A percentile compares a stretch with the other conserved stretches of the same genome.
Evolutionary conservation across 64 coral and sea anemone species (phyloP).

Genomic region (Porites lutea): DNA sequence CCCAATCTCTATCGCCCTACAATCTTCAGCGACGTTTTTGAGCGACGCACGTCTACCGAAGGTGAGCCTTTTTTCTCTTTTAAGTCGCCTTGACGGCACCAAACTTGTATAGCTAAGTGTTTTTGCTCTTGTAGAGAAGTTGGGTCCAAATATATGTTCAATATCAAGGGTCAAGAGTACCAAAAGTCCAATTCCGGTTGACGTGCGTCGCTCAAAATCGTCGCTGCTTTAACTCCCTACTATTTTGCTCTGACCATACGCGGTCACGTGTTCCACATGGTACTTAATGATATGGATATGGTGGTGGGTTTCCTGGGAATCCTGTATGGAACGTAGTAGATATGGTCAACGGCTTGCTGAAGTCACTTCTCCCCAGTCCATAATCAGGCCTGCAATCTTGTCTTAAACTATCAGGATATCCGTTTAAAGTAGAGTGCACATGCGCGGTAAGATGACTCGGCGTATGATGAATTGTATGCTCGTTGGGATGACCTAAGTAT

Average conservation of each 20-base stretch:
- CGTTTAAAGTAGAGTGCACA: constrained; percentile 50
- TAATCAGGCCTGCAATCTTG: constrained; percentile 31
- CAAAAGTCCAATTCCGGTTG: not conserved
- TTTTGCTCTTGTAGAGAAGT: too few relatives aligned
- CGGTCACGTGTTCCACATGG: not conserved
- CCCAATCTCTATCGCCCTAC: too few relatives aligned
- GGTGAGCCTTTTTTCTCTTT: too few relatives aligned
- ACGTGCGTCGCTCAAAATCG: not conserved
- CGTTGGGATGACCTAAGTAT: constrained; percentile 62
- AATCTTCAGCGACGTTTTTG: too few relatives aligned
- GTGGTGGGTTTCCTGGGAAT: constrained; percentile 39
- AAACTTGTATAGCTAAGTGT: too few relatives aligned
- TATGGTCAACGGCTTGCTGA: constrained; percentile 70
- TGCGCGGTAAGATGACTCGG: constrained; percentile 49
- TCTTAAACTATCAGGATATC: constrained; percentile 49
- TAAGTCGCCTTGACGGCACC: too few relatives aligned
- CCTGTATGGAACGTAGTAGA: constrained; percentile 64
- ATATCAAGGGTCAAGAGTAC: not conserved
- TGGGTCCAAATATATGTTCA: too few relatives aligned
- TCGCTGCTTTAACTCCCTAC: too few relatives aligned
- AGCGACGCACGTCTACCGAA: too few relatives aligned
- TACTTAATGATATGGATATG: constrained; percentile 53
- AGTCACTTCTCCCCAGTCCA: constrained; percentile 56
- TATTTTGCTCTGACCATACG: not conserved
- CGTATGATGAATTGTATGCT: constrained; percentile 74